Conservation (phyloP, 2,888 invertebrate species). For the Hemistola chrysoprasaria region DNA sequence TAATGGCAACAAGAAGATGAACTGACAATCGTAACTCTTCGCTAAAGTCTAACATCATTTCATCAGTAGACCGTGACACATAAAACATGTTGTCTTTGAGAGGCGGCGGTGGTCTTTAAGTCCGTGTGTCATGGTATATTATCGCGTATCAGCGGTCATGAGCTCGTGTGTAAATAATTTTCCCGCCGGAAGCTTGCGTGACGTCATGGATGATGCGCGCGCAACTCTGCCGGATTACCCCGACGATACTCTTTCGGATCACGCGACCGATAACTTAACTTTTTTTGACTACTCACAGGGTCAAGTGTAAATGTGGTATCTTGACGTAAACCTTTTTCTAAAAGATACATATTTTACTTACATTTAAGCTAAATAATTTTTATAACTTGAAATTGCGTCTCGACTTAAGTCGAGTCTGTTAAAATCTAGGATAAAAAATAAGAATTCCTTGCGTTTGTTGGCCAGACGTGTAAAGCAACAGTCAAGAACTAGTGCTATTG, state of each 20-base stretch:
- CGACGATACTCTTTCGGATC: conserved; percentile 50
- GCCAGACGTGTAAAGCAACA: too few relatives aligned
- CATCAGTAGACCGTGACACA: conserved; percentile 53
- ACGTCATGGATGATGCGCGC: conserved; percentile 54
- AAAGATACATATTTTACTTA: conserved; percentile 15
- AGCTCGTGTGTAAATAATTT: conserved; percentile 42
- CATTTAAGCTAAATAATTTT: conserved; percentile 1
- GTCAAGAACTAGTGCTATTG: too few relatives aligned
- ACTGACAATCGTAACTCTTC: conserved; percentile 35
- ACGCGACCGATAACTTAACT: conserved; percentile 47
- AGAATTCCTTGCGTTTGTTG: too few relatives aligned
- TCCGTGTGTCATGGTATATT: conserved; percentile 25
- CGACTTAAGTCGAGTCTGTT: too few relatives aligned
- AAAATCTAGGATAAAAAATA: too few relatives aligned
- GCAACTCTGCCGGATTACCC: conserved; percentile 46
- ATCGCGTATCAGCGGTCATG: conserved; percentile 24
- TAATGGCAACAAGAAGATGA: conserved; percentile 29
- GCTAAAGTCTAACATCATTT: conserved; percentile 45
- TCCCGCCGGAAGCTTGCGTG: conserved; percentile 57
- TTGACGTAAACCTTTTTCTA: conserved; percentile 7
- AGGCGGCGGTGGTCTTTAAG: conserved; percentile 15
- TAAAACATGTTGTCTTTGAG: conserved; percentile 32
- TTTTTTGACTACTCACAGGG: conserved; percentile 43
- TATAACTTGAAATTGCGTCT: too few relatives aligned
- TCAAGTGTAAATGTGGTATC: conserved; percentile 32